Evolutionary conservation across 2,797 vertebrate species (phyloP).

Genomic region (Taeniopygia guttata): DNA sequence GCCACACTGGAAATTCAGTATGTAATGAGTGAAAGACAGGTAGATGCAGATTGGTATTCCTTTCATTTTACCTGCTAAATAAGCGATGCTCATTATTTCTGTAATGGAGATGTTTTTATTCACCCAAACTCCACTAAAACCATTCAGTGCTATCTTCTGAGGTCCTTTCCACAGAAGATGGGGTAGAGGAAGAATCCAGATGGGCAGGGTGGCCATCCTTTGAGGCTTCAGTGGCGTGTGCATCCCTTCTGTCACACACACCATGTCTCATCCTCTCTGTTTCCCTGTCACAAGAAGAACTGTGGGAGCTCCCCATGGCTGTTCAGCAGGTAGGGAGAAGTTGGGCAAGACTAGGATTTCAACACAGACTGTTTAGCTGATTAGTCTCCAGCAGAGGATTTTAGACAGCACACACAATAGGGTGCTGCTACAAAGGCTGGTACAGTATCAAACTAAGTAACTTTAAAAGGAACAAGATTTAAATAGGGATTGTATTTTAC

Average conservation of each 20-base stretch:
- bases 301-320: neutral
- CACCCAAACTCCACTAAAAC: neutral
- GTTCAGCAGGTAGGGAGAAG: conserved; percentile 3
- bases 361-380: conserved; percentile 45
- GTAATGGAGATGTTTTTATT: neutral
- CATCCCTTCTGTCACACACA: neutral
- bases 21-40: neutral
- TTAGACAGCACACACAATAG: conserved; percentile 4
- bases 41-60: neutral
- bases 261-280: neutral
- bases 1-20: neutral
- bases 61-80: neutral
- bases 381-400: conserved; percentile 24
- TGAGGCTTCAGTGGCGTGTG: neutral
- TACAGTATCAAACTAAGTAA: conserved; percentile 7
- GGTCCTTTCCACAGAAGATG: neutral
- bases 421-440: conserved; percentile 37
- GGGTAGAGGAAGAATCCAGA: neutral
- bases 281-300: neutral
- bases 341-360: conserved; percentile 32
- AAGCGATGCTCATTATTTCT: neutral
- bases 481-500: neutral
- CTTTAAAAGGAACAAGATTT: conserved; percentile 29
- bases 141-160: neutral
- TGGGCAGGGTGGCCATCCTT: neutral